A percentile compares a stretch with the other conserved stretches of the same genome.
These are phyloP conservation scores for Desoria tigrina DNA, from an alignment of 2,888 invertebrate genomes.

Conservation along the genomic window DNA sequence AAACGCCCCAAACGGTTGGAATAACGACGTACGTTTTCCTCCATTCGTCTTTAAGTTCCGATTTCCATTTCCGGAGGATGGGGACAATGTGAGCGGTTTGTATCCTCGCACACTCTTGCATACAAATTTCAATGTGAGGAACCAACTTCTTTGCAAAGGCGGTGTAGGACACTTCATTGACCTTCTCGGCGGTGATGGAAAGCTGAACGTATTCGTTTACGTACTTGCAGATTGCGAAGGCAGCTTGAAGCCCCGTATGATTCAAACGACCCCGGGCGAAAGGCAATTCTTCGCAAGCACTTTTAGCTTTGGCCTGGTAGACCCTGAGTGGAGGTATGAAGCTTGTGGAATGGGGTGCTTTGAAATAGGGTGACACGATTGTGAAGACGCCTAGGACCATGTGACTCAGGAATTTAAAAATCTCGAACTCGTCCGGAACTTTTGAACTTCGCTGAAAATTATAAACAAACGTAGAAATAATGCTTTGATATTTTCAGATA, in stretches of 20 bases:
- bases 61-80: constrained; percentile 17
- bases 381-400: constrained; percentile 30
- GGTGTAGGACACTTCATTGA: not conserved
- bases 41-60: constrained; percentile 28
- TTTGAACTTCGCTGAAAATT: constrained; percentile 31
- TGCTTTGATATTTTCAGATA: too few relatives aligned
- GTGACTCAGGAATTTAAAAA: constrained; percentile 31
- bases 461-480: too few relatives aligned
- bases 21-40: constrained; percentile 23
- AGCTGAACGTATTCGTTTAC: constrained; percentile 1
- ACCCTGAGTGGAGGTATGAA: constrained; percentile 11
- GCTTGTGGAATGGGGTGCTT: constrained; percentile 14
- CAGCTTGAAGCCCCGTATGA: not conserved
- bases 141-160: constrained; percentile 16
- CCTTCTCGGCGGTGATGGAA: not conserved
- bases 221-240: not conserved
- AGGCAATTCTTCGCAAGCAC: not conserved
- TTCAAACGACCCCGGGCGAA: not conserved
- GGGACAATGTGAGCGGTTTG: constrained; percentile 21
- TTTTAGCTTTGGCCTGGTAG: not conserved
- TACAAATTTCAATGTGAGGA: constrained; percentile 22
- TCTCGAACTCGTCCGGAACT: constrained; percentile 22
- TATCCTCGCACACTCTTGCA: constrained; percentile 20
- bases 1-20: constrained; percentile 36
- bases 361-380: constrained; percentile 28